Evolutionary conservation across 2,113 vertebrate species (phyloP).

Genomic region (Ctenomys sociabilis): DNA sequence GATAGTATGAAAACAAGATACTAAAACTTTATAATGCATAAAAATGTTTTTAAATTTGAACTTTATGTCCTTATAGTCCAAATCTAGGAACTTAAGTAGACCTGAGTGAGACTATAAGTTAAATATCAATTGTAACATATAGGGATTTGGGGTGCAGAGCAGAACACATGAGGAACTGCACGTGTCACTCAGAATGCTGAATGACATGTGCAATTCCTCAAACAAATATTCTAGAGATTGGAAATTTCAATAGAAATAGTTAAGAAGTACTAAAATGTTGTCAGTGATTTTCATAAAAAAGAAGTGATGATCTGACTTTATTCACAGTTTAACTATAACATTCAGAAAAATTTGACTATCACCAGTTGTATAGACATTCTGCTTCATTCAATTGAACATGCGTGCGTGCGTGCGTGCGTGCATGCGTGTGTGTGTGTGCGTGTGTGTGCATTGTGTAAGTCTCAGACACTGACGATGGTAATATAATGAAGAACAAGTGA

Average conservation of each 20-base stretch:
- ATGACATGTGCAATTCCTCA: fast-evolving
- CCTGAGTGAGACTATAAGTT: not conserved
- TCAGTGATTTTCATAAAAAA: not conserved
- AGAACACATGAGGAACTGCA: not conserved
- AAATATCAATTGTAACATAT: not conserved
- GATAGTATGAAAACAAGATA: not conserved
- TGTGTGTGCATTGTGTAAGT: not conserved
- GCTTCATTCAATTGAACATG: not conserved
- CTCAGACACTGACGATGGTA: not conserved
- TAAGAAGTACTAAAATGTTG: not conserved
- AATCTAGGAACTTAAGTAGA: not conserved
- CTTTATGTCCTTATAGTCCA: not conserved
- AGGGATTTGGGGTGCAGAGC: not conserved
- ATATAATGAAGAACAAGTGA: not conserved
- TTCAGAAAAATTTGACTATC: not conserved
- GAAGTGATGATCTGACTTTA: not conserved
- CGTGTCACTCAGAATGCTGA: not conserved
- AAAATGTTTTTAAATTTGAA: conserved; percentile 17
- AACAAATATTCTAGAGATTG: not conserved
- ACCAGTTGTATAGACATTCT: not conserved
- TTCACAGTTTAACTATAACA: not conserved
- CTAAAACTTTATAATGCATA: not conserved
- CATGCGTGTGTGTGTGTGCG: not conserved
- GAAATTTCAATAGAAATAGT: not conserved
- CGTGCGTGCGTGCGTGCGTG: too few species aligned